A percentile compares a stretch with the other conserved stretches of the same genome.
Evolutionary conservation across 2,797 vertebrate genomes (phyloP).

Genomic region (Peromyscus nudipes): DNA sequence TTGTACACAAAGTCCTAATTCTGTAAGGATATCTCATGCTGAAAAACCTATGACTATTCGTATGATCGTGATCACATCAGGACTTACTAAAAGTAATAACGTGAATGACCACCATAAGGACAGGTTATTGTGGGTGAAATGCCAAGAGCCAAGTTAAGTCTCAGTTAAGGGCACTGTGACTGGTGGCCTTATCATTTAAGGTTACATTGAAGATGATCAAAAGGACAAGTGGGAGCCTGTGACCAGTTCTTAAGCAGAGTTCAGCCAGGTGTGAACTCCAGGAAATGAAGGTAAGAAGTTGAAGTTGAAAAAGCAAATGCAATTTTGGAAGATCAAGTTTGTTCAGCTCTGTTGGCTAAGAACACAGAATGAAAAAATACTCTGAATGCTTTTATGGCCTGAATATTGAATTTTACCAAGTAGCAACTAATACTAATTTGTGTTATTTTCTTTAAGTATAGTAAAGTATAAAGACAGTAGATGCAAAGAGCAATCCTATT

Average conservation of each 20-base stretch:
- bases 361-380: neutral
- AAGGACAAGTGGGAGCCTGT: neutral
- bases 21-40: neutral
- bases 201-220: neutral
- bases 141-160: neutral
- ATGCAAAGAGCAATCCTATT: neutral
- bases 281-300: neutral
- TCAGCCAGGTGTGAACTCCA: neutral
- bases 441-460: slow-evolving; percentile 16
- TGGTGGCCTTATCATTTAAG: neutral
- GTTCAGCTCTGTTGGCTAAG: neutral
- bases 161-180: neutral
- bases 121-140: neutral
- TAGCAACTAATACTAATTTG: neutral
- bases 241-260: neutral
- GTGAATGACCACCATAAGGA: neutral
- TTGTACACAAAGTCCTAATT: neutral
- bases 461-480: neutral
- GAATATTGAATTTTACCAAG: neutral
- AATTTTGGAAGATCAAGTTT: neutral
- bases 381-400: neutral
- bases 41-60: neutral
- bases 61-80: neutral
- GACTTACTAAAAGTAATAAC: neutral
- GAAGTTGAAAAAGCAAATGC: neutral